Conservation (phyloP, 2,113 vertebrate species). For the human (Homo sapiens) region DNA sequence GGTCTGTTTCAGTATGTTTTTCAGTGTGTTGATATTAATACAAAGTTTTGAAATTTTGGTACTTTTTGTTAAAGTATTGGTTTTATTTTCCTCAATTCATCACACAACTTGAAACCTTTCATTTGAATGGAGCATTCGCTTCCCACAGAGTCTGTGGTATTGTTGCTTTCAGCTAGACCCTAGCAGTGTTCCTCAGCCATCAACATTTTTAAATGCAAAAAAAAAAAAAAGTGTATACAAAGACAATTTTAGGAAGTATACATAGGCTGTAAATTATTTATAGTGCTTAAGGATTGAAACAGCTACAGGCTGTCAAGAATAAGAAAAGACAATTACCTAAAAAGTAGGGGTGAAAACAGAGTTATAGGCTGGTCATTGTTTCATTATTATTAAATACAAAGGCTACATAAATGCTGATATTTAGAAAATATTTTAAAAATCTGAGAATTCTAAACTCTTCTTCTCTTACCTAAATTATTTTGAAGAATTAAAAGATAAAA, state of each 20-base stretch:
- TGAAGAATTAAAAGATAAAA: not conserved
- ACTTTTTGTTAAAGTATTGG: not conserved
- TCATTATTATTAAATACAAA: not conserved
- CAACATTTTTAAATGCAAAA: not conserved
- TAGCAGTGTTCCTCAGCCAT: not conserved
- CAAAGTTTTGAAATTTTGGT: not conserved
- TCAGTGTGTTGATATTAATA: not conserved
- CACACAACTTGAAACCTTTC: not conserved
- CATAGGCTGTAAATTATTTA: not conserved
- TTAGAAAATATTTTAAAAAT: not conserved
- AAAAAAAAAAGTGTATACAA: not conserved
- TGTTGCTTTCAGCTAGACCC: not conserved
- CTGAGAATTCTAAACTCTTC: not conserved
- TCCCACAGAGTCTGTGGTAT: not conserved
- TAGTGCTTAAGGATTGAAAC: not conserved
- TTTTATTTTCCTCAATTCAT: not conserved
- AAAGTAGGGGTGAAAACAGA: not conserved
- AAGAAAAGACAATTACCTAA: not conserved
- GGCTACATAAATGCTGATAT: not conserved
- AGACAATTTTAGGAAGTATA: not conserved
- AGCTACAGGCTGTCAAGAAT: not conserved
- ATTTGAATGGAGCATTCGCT: not conserved
- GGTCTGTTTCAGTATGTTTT: not conserved
- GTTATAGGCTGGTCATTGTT: not conserved
- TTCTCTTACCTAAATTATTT: not conserved